These are phyloP conservation scores for Sarcophaga variegata DNA, from an alignment of 2,888 invertebrate genomes.

Conservation along the genomic window DNA sequence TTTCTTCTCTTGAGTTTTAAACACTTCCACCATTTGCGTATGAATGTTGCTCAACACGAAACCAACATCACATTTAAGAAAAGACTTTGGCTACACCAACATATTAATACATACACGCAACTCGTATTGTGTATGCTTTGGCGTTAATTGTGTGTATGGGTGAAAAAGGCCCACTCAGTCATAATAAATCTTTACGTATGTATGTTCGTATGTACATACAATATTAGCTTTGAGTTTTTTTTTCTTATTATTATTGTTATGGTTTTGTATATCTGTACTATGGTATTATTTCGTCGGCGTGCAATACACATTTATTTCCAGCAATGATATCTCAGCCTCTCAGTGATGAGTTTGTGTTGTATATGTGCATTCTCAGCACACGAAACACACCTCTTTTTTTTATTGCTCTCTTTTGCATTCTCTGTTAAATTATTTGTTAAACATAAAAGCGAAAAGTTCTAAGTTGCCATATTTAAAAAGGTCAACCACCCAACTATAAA, in stretches of 20 bases:
- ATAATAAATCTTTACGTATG: not conserved
- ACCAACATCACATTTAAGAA: constrained; percentile 65
- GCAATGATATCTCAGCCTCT: not conserved
- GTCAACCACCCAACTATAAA: too few species aligned
- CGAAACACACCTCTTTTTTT: too few species aligned
- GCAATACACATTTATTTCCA: not conserved
- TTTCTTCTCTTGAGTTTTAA: constrained; percentile 44
- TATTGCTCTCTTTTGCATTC: too few species aligned
- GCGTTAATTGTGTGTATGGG: not conserved
- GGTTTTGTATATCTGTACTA: too few species aligned
- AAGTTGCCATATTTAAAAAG: too few species aligned
- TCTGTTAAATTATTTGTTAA: too few species aligned
- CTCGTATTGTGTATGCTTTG: not conserved
- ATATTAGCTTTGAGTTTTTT: too few species aligned
- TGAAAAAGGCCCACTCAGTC: not conserved
- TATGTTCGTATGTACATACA: not conserved
- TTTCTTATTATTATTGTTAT: too few species aligned
- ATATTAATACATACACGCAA: not conserved
- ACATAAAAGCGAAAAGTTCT: too few species aligned
- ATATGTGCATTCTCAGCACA: too few species aligned
- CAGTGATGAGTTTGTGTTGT: not conserved
- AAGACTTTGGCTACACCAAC: constrained; percentile 50
- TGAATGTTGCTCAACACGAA: constrained; percentile 56
- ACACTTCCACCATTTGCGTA: constrained; percentile 64
- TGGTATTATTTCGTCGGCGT: too few species aligned